phyloP scores from a whole-genome alignment of 2,888 invertebrate genomes.

The Microctonus brassicae region DNA sequence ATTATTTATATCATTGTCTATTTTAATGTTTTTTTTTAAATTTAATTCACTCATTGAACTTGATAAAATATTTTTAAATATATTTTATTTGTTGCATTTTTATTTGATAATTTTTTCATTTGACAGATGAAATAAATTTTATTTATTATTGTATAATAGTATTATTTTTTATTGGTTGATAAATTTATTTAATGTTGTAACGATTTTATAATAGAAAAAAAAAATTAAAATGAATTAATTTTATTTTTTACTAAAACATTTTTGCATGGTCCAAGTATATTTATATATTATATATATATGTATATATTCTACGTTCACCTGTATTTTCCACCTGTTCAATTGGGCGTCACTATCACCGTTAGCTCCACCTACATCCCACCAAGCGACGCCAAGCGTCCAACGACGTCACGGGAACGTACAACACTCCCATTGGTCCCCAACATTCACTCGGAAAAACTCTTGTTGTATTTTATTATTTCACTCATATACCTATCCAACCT shows the following conservation, averaged over 20 bases:
- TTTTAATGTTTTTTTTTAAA: no score
- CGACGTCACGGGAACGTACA: constrained; percentile 60
- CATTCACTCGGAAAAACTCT: constrained; percentile 52
- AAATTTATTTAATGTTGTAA: no score
- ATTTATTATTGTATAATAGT: no score
- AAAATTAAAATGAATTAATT: not conserved
- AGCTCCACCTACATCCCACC: constrained; percentile 68
- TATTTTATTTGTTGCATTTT: no score
- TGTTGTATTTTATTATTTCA: constrained; percentile 67
- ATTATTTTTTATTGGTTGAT: not conserved
- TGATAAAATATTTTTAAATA: no score
- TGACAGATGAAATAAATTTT: no score
- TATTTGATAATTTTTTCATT: no score
- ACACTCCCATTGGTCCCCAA: constrained; percentile 61
- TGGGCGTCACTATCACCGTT: constrained; percentile 61
- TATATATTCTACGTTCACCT: constrained; percentile 54
- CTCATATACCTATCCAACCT: constrained; percentile 46
- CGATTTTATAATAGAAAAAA: not conserved
- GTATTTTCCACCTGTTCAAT: constrained; percentile 66
- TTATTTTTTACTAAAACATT: no score
- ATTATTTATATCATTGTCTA: no score
- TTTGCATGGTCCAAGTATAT: not conserved
- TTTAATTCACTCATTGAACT: no score
- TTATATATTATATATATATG: not conserved
- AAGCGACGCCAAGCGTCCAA: constrained; percentile 63